A percentile compares a stretch with the other conserved stretches of the same genome.
These are phyloP conservation scores for Poeciliopsis retropinna DNA, from an alignment of 2,113 vertebrate species.

Conservation along the genomic window DNA sequence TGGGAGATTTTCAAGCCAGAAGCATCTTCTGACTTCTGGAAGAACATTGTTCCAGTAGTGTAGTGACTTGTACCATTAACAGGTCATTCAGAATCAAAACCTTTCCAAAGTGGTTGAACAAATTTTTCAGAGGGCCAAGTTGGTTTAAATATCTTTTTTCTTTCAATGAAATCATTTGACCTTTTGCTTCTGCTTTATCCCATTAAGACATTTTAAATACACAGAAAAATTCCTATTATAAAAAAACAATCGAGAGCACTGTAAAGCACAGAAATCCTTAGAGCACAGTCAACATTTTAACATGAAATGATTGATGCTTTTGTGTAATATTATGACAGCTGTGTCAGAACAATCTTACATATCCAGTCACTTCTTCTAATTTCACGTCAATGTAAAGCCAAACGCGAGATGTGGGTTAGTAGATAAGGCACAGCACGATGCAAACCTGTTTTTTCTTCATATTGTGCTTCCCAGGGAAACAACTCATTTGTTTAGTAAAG, in stretches of 20 bases:
- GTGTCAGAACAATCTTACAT: neutral
- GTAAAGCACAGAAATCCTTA: too few relatives aligned
- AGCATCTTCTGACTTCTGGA: neutral
- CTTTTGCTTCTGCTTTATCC: neutral
- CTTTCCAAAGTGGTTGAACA: too few relatives aligned
- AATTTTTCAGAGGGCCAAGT: neutral
- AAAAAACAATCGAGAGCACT: too few relatives aligned
- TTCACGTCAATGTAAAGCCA: neutral
- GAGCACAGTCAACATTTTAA: too few relatives aligned
- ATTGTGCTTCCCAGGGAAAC: neutral
- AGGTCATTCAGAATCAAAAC: neutral
- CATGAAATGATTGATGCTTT: too few relatives aligned
- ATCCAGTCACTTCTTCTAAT: neutral
- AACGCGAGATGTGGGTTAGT: neutral
- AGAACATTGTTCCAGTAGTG: neutral
- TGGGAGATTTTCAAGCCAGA: neutral
- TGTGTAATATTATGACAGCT: too few relatives aligned
- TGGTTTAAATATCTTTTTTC: neutral
- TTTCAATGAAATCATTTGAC: neutral
- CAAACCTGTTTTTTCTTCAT: neutral
- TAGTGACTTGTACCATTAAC: neutral
- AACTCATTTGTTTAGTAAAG: neutral
- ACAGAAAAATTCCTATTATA: neutral
- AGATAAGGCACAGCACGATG: neutral
- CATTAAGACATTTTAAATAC: neutral